Evolutionary conservation across 2,113 vertebrate species (phyloP).

Genomic region (Apteryx owenii): DNA sequence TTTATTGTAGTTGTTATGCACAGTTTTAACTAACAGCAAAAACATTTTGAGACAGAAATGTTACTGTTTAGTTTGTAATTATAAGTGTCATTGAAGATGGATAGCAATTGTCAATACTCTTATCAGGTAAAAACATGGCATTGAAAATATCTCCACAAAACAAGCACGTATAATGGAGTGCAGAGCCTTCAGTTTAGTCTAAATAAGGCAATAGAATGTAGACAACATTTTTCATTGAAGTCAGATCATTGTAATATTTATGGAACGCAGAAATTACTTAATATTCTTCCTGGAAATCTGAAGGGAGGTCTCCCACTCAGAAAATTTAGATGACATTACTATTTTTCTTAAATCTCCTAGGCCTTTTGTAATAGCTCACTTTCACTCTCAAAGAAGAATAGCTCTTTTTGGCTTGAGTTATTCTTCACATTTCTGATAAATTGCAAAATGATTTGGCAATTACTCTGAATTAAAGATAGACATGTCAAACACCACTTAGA

Average conservation of each 20-base stretch:
- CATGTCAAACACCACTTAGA: slow-evolving; percentile 64
- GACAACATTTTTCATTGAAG: neutral
- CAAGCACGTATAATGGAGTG: neutral
- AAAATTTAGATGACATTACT: neutral
- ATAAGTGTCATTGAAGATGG: neutral
- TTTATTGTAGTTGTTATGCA: neutral
- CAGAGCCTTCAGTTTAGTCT: neutral
- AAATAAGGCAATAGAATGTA: neutral
- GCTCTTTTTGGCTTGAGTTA: slow-evolving; percentile 3
- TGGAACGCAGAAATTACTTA: slow-evolving; percentile 1
- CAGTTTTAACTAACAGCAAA: neutral
- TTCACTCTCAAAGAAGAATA: slow-evolving; percentile 48
- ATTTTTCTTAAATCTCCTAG: slow-evolving; percentile 42
- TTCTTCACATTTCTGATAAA: slow-evolving; percentile 57
- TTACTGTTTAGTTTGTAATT: neutral
- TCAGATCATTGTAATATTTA: neutral
- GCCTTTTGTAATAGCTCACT: neutral
- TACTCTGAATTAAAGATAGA: slow-evolving; percentile 52
- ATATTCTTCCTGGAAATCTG: slow-evolving; percentile 20
- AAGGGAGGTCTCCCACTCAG: neutral
- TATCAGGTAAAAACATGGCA: neutral
- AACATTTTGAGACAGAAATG: neutral
- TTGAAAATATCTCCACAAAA: neutral
- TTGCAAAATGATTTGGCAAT: slow-evolving; percentile 36
- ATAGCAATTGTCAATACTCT: neutral